Evolutionary conservation across 2,797 vertebrate genomes (phyloP).

Genomic region (Clarias pachynema): DNA sequence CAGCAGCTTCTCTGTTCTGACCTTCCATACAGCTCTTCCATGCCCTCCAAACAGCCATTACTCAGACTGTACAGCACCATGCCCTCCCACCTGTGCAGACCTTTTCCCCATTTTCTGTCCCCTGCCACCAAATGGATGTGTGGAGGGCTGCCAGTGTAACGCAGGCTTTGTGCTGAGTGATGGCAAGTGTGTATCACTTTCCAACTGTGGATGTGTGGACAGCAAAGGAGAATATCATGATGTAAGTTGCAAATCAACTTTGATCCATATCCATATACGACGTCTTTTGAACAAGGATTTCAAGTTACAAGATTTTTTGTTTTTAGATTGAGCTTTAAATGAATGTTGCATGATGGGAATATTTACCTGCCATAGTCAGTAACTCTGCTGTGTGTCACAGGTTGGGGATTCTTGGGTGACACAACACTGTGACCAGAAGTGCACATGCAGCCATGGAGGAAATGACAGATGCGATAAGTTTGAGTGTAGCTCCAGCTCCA

Average conservation of each 20-base stretch:
- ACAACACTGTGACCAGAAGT: conserved; percentile 68
- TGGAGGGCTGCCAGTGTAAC: conserved; percentile 82
- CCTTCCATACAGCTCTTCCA: conserved; percentile 70
- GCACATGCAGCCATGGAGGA: conserved; percentile 69
- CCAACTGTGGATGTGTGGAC: conserved; percentile 76
- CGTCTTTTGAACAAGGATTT: no score
- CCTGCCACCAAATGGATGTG: conserved; percentile 69
- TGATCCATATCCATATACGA: no score
- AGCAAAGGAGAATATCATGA: conserved; percentile 69
- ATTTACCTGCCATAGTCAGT: background rate
- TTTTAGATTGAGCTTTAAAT: background rate
- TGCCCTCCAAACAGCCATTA: conserved; percentile 78
- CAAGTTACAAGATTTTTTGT: background rate
- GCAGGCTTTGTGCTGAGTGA: conserved; percentile 76
- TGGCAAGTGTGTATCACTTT: conserved; percentile 69
- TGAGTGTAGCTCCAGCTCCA: conserved; percentile 65
- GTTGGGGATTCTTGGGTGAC: conserved; percentile 79
- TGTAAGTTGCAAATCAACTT: conserved; percentile 68
- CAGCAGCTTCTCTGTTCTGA: background rate
- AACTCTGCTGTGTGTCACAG: conserved; percentile 61
- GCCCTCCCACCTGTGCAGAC: conserved; percentile 78
- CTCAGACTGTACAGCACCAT: conserved; percentile 75
- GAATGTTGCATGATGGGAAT: background rate
- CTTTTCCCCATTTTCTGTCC: conserved; percentile 74
- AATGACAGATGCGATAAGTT: conserved; percentile 66